Evolutionary conservation across 2,113 vertebrate species (phyloP).

Genomic region (Pelusios castaneus): DNA sequence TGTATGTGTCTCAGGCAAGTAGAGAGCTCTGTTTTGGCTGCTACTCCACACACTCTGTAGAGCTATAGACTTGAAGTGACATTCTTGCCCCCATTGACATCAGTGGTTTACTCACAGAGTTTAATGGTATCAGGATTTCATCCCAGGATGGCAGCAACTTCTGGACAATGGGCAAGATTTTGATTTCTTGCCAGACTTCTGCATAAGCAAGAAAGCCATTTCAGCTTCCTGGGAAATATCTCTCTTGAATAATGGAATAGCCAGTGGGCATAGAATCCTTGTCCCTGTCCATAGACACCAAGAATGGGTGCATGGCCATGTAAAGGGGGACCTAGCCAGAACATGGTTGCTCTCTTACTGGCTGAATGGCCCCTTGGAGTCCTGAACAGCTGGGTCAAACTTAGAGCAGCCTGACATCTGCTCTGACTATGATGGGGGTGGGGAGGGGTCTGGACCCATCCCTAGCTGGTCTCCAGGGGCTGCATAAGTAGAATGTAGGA

Average conservation of each 20-base stretch:
- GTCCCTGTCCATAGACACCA: background rate
- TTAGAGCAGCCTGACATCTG: background rate
- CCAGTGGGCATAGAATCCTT: background rate
- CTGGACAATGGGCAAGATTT: background rate
- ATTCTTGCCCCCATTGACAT: background rate
- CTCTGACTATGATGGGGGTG: background rate
- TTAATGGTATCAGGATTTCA: background rate
- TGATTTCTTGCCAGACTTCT: background rate
- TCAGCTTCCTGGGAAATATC: background rate
- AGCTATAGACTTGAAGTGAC: no score
- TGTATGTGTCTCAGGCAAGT: background rate
- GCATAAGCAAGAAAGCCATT: background rate
- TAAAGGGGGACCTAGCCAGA: background rate
- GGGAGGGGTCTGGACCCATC: background rate
- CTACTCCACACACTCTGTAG: accelerated
- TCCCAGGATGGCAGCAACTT: background rate
- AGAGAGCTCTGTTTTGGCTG: background rate
- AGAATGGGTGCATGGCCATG: background rate
- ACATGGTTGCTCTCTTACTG: background rate
- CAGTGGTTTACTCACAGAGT: background rate
- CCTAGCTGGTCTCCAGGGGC: background rate
- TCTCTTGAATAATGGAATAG: background rate
- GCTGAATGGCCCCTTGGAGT: background rate
- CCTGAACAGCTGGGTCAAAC: background rate
- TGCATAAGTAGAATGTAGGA: background rate